Evolutionary conservation across 1,140 invertebrate genomes (phyloP).

Genomic region (Aphidius ervi): DNA sequence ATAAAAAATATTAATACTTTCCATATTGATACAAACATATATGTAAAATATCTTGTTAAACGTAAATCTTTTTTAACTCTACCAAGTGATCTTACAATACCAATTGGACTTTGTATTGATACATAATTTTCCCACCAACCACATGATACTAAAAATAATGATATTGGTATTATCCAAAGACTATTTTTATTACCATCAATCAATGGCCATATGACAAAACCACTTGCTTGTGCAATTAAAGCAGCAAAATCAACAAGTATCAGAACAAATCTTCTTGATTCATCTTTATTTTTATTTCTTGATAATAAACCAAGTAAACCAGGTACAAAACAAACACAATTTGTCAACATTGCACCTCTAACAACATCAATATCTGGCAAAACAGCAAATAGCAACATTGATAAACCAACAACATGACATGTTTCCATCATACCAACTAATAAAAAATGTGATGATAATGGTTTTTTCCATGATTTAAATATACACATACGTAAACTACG

Average conservation of each 20-base stretch:
- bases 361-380: conserved; percentile 88
- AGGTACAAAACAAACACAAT: conserved; percentile 87
- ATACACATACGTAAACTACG: conserved; percentile 82
- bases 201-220: conserved; percentile 85
- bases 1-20: conserved; percentile 80
- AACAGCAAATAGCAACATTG: conserved; percentile 79
- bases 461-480: conserved; percentile 79
- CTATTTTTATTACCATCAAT: conserved; percentile 63
- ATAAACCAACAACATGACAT: conserved; percentile 79
- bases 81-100: conserved; percentile 75
- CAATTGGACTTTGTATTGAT: conserved; percentile 73
- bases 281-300: conserved; percentile 65
- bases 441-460: conserved; percentile 61
- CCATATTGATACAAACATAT: conserved; percentile 85
- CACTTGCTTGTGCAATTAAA: conserved; percentile 79
- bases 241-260: conserved; percentile 79
- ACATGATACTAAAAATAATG: conserved; percentile 80
- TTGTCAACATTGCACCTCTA: conserved; percentile 89
- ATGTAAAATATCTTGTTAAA: conserved; percentile 79
- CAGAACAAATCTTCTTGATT: conserved; percentile 74
- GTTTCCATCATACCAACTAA: conserved; percentile 78
- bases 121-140: conserved; percentile 98
- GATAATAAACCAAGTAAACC: conserved; percentile 75
- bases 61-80: conserved; percentile 78
- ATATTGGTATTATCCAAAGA: conserved; percentile 79